Evolutionary conservation across 37 sponge, comb jelly and placozoan genomes (phyloP).

Genomic region (Oscarella lobularis): DNA sequence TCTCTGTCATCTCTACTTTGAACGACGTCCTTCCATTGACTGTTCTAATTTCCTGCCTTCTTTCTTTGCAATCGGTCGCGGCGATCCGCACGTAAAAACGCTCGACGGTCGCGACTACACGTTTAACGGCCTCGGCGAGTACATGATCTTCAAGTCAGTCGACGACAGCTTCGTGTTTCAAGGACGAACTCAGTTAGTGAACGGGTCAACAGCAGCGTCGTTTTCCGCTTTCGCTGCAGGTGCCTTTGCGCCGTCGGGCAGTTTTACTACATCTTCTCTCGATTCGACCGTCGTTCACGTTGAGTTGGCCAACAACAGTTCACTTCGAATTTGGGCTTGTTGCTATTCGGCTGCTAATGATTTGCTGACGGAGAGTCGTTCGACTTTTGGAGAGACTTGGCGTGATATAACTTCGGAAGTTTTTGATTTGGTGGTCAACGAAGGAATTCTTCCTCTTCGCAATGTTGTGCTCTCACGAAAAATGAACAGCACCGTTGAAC

Average conservation of each 20-base stretch:
- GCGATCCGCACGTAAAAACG: conserved; percentile 68
- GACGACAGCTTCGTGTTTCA: not conserved
- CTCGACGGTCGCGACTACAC: conserved; percentile 49
- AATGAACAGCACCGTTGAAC: not conserved
- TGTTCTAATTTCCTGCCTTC: not conserved
- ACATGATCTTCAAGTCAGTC: conserved; percentile 5
- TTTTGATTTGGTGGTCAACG: not conserved
- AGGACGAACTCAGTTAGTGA: not conserved
- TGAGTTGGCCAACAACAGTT: not conserved
- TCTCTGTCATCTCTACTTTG: not conserved
- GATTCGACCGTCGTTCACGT: not conserved
- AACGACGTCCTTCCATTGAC: not conserved
- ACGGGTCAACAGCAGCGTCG: not conserved
- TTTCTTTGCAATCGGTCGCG: conserved; percentile 28
- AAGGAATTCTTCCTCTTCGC: not conserved
- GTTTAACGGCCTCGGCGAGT: conserved; percentile 71
- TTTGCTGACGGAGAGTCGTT: not conserved
- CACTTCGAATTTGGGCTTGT: not conserved
- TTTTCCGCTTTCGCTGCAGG: conserved; percentile 1
- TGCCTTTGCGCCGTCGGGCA: not conserved
- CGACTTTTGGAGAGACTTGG: not conserved
- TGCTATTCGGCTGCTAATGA: not conserved
- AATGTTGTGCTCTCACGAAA: not conserved
- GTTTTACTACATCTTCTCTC: not conserved
- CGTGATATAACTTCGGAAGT: not conserved